Base-by-base conservation (phyloP, 2,113 vertebrate species). In the Neolamprologus falcicula region DNA sequence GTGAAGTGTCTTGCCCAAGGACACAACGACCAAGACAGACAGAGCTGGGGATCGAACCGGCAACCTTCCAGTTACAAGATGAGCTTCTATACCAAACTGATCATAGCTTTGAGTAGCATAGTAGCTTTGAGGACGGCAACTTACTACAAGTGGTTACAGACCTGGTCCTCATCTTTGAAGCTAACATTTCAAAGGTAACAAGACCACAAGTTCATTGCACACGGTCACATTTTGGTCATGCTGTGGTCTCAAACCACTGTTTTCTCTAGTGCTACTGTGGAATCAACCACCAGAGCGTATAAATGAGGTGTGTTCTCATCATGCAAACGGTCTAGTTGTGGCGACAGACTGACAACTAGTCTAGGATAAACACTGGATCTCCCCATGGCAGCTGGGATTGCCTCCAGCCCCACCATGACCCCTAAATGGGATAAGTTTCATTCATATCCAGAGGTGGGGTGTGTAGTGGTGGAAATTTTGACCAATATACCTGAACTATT, bases 41-140 rank as follows among this genome's bases (percentile, higher is more conserved):
- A 57, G 21, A 55, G 12, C 54, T 55, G 54, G 54, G 54, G 24
- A 26, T 57, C 7, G 0, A 57, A 57, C 24, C 4, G 1, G 54
- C 4, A 8, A 57, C 0, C 0, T 5, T 57, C 24, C 4, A 0
- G 13, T 57, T 26, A 57, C 54, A 57, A 57, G 24, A 16, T 28
- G 55, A 57, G 1, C 24, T 28, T 63, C 9, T 19, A 63, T 11
- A 35, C 16, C 59, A 63, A 63, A 66, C 31, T 37, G 6, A n/a
- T 66, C 28, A 63, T 63, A 63, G 59, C 59, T 33, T 63, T 63
- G 59, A 63, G 28, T 33, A 33, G 59, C 4, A 33, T 63, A 33
- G 28, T 63, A 4, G 12, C 0, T 71, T 71, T 71, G 35, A 24
- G n/a, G 66, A 1, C 1, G 0, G 5, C 7, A 24, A 42, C 7